Evolutionary conservation across 2,113 vertebrate genomes (phyloP), one percentile per base, ranked within the genome.

Genomic region (Pseudorectes ferrugineus): DNA sequence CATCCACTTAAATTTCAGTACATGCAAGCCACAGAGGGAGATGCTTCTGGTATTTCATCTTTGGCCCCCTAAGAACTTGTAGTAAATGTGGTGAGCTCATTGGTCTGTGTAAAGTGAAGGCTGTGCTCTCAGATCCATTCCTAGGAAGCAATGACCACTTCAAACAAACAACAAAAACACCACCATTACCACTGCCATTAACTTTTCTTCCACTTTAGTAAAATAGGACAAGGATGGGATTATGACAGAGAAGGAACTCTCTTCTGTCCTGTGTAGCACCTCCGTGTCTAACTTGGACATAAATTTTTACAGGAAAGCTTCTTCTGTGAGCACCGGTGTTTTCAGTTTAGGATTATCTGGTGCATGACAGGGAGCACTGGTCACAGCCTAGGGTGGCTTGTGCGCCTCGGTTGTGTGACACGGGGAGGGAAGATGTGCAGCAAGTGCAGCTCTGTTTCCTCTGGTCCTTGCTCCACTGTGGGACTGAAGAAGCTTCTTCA

Each of bases 1-100:
- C 12, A 61, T 89, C 49, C 51, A n/a, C 79, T 95, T 92, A 58
- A 76, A 93, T 79, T 94, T 89, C 59, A 62, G 31, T 76, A 54
- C 42, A 54, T 70, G 29, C 29, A 66, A 66, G 9, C 31, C 78
- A 88, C 74, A 93, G 62, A 79, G 62, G 33, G 38, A 91, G 14
- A 66, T 46, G 29, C 1, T 89, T 92, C 63, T 85, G 70, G 12
- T 85, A 70, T 82, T 88, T 91, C 29, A 51, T 68, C 63, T 82
- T 79, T 49, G 79, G 16, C 42, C 12, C 16, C 20, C 18, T 67
- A 74, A 75, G 48, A 93, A 80, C 15, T 45, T 86, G 55, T 59
- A 70, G 40, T 36, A 80, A 90, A 57, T 59, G 43, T 67, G 43
- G 16, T 77, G 31, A 92, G 59, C 63, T 79, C 2, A 0, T 62